Base-by-base conservation (phyloP, 2,888 invertebrate genomes). In the Enoplolaimus lenunculus region DNA sequence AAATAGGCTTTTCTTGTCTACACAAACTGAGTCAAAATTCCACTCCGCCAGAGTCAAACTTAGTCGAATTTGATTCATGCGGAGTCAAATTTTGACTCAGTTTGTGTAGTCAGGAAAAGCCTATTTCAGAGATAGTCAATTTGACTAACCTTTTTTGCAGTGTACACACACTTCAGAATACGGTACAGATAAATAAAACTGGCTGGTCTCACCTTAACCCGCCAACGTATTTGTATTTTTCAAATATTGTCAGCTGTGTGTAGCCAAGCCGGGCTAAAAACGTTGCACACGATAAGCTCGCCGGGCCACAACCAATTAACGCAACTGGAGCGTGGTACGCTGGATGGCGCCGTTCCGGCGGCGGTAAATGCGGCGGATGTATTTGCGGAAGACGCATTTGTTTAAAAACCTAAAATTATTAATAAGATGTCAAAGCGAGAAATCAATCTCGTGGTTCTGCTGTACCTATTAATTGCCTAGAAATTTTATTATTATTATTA, bases 251-350 rank as follows among this genome's bases (percentile, higher is more conserved):
- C 30, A 98, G 84, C 78, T 95, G 84, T 3, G 87, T 86, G 80
- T 98, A 98, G 0, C 98, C 98, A 26, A 98, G 84, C 30, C 98
- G 85, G 0, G 89, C 95, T 28, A 98, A 84, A 83, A 92, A 98
- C 26, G 95, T 93, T 0, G 94, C 95, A 79, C 97, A 97, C 13
- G 94, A 94, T 70, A 95, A 85, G 7, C 93, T 92, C 1, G 97
- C 93, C 0, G 98, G 97, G 0, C 98, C 98, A 73, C 93, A 94
- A 0, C 98, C 97, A 3, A 97, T 79, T 34, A 98, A 81, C 0
- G 90, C 93, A 68, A 98, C 89, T 82, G 88, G 89, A 3, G 87
- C 84, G 35, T 74, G 70, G 16, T 87, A 86, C 72, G 77, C 77
- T 1, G 80, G 80, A 2, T n/a, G n/a, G n/a, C n/a, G n/a, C n/a